phyloP scores from a whole-genome alignment of 2,888 invertebrate genomes.

The Apotomis capreana region DNA sequence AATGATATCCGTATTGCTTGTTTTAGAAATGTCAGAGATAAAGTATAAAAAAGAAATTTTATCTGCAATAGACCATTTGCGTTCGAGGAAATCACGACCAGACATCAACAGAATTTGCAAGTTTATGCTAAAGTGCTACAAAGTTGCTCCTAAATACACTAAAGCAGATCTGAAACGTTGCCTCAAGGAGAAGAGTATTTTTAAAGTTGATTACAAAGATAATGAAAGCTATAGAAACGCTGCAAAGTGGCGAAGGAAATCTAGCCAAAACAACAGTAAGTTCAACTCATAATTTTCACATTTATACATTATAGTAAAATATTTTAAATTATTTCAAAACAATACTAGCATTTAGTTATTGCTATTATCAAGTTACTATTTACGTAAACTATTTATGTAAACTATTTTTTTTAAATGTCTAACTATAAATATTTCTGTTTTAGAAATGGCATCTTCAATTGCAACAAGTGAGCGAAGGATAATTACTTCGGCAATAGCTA shows the following conservation, averaged over 20 bases:
- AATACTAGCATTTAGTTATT: not conserved
- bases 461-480: slow-evolving; percentile 79
- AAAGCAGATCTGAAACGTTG: slow-evolving; percentile 89
- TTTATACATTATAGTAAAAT: not conserved
- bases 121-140: slow-evolving; percentile 89
- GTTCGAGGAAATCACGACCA: slow-evolving; percentile 92
- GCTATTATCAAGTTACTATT: not conserved
- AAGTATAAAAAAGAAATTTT: slow-evolving; percentile 89
- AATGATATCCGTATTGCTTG: slow-evolving; percentile 42
- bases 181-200: slow-evolving; percentile 88
- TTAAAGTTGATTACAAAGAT: slow-evolving; percentile 94
- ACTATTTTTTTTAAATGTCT: not conserved
- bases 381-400: no score
- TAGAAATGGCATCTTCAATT: slow-evolving; percentile 76
- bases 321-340: not conserved
- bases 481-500: slow-evolving; percentile 87
- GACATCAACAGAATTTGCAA: slow-evolving; percentile 92
- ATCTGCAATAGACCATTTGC: slow-evolving; percentile 92
- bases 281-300: not conserved
- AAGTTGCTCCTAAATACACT: slow-evolving; percentile 87
- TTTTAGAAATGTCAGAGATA: slow-evolving; percentile 84
- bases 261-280: slow-evolving; percentile 63
- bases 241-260: slow-evolving; percentile 85
- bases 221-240: slow-evolving; percentile 93
- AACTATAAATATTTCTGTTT: slow-evolving; percentile 42